A percentile compares a stretch with the other conserved stretches of the same genome.
Evolutionary conservation across 2,888 invertebrate species (phyloP).

Genomic region (Oxytorus armatus): DNA sequence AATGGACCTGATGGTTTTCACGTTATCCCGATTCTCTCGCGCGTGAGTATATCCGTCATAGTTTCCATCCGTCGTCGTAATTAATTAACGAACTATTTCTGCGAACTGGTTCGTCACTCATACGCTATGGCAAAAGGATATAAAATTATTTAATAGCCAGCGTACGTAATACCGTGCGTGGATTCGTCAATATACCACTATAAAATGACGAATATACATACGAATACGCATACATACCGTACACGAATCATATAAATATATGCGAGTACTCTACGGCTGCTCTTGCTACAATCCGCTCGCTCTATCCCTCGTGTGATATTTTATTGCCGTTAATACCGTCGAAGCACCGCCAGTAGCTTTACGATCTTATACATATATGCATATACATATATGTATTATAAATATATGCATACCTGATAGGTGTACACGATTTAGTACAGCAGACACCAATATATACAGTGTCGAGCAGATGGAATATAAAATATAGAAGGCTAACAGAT

Average conservation of each 20-base stretch:
- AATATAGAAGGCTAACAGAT: slow-evolving; percentile 52
- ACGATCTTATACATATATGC: slow-evolving; percentile 60
- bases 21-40: slow-evolving; percentile 5
- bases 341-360: slow-evolving; percentile 65
- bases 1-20: slow-evolving; percentile 5
- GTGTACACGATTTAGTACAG: slow-evolving; percentile 20
- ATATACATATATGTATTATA: slow-evolving; percentile 25
- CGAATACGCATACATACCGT: too few relatives aligned
- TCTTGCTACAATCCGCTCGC: slow-evolving; percentile 58
- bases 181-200: slow-evolving; percentile 31
- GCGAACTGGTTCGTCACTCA: background rate
- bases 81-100: slow-evolving; percentile 37
- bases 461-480: background rate
- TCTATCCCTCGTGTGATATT: slow-evolving; percentile 69
- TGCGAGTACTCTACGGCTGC: slow-evolving; percentile 14
- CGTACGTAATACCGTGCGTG: background rate
- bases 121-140: slow-evolving; percentile 19
- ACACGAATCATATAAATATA: slow-evolving; percentile 46
- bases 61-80: slow-evolving; percentile 7
- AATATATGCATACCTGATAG: slow-evolving; percentile 10
- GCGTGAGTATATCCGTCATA: slow-evolving; percentile 7
- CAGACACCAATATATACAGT: slow-evolving; percentile 2
- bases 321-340: slow-evolving; percentile 73
- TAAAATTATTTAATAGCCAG: slow-evolving; percentile 51
- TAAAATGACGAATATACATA: slow-evolving; percentile 27